phyloP scores from a whole-genome alignment of 2,888 invertebrate species.

The Aporophyla lueneburgensis region DNA sequence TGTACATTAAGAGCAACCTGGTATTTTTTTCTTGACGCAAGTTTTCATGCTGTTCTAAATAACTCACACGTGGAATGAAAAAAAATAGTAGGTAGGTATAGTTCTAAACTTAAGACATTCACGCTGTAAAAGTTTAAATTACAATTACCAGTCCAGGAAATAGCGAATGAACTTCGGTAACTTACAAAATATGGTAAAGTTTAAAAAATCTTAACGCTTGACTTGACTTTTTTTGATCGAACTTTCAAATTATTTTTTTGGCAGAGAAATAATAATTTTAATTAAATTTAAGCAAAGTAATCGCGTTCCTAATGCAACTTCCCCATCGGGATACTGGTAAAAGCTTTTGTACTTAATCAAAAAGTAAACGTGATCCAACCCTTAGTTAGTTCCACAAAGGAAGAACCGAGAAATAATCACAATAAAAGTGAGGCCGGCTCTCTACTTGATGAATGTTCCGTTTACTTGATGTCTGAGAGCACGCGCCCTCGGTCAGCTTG shows the following conservation, averaged over 20 bases:
- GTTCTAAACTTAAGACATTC: neutral
- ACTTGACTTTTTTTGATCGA: neutral
- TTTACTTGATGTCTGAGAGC: constrained; percentile 42
- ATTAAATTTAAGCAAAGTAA: constrained; percentile 11
- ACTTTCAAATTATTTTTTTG: neutral
- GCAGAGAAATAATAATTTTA: neutral
- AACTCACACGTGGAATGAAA: constrained; percentile 5
- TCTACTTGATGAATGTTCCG: constrained; percentile 58
- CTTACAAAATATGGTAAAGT: neutral
- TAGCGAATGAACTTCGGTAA: neutral
- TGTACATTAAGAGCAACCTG: constrained; percentile 16
- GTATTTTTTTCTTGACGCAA: constrained; percentile 11
- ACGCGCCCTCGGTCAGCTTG: constrained; percentile 55
- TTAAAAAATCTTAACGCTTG: neutral
- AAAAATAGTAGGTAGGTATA: neutral
- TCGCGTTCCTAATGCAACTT: neutral
- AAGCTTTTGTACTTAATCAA: constrained; percentile 37
- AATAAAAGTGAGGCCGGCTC: constrained; percentile 61
- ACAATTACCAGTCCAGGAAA: constrained; percentile 17
- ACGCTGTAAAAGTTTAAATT: constrained; percentile 14
- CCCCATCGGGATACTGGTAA: neutral
- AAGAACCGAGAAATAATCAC: constrained; percentile 59
- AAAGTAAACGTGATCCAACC: constrained; percentile 34
- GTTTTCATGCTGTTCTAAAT: constrained; percentile 4
- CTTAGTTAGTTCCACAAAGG: constrained; percentile 38